Base-by-base conservation (phyloP, 2,113 vertebrate species). In the Pseudopipra pipra region DNA sequence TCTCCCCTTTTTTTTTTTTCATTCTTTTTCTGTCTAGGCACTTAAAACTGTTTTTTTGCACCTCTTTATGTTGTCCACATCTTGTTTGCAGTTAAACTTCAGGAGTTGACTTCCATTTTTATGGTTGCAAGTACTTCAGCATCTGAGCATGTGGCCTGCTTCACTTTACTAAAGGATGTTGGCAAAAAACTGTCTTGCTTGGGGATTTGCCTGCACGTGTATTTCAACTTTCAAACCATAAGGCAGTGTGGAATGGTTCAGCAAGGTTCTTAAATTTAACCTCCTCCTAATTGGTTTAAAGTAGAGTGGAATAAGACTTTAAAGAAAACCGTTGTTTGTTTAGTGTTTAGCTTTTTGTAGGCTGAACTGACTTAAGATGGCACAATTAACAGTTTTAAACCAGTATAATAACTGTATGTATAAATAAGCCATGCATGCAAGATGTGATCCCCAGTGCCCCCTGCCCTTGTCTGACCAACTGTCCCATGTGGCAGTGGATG, bases 251-350 rank as follows among this genome's bases (percentile, higher is more conserved):
- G 55, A 84, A 43, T 74, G 33, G 46, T 72, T 89, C 71, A 71
- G 35, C 46, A 73, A 72, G 87, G 44, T 88, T 55, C 39, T 95
- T 70, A n/a, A 51, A 65, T 89, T 87, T 91, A 82, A 85, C 65
- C 43, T 65, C 11, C 68, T 87, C 52, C 74, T 95, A 82, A 93
- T 92, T 65, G 76, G 35, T 82, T 96, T 93, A 49, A 93, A 89
- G 76, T 35, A 62, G 51, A 11, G 19, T 15, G 1, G 5, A 85
- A 39, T 68, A 85, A 91, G 62, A 37, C 4, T 85, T 95, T 54
- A 93, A 89, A 87, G 62, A 89, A 62, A 94, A 21, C 12, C 4
- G 1, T 9, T 89, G 63, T 85, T 87, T 89, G 66, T 61, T 94
- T 89, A 93, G 84, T 44, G 37, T 81, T 93, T 72, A 84, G 72